phyloP scores from a whole-genome alignment of 2,797 vertebrate genomes.

The Tapirus indicus region DNA sequence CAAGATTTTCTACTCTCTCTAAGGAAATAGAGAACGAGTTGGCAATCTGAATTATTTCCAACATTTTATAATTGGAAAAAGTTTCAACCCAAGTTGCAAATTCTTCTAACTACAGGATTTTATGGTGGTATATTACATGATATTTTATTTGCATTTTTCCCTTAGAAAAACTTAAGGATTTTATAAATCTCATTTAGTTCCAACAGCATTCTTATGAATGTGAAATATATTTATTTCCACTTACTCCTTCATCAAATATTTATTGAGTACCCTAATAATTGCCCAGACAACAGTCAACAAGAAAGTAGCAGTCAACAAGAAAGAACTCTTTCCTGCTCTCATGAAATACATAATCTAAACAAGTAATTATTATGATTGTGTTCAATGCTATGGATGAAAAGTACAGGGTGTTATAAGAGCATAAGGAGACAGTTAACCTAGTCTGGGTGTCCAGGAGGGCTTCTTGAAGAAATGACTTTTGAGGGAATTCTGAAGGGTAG shows the following conservation, averaged over 20 bases:
- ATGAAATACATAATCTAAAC: neutral
- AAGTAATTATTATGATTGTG: neutral
- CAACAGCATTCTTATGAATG: neutral
- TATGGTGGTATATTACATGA: neutral
- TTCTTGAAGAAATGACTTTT: constrained; percentile 16
- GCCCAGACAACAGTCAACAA: neutral
- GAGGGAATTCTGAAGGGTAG: neutral
- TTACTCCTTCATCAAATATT: neutral
- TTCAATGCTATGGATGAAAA: constrained; percentile 17
- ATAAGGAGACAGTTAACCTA: neutral
- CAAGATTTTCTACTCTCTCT: neutral
- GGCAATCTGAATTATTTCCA: constrained; percentile 19
- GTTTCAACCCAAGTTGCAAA: neutral
- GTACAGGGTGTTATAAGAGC: neutral
- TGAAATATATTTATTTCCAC: neutral
- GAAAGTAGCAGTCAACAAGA: neutral
- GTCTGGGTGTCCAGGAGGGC: neutral
- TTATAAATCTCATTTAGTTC: neutral
- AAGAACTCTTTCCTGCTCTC: neutral
- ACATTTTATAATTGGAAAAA: neutral
- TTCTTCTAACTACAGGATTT: neutral
- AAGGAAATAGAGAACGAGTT: neutral
- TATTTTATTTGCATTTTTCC: constrained; percentile 41
- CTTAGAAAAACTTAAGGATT: neutral
- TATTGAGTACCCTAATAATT: neutral